Conservation (phyloP, 2,888 invertebrate genomes). For the Onchidella celtica region DNA sequence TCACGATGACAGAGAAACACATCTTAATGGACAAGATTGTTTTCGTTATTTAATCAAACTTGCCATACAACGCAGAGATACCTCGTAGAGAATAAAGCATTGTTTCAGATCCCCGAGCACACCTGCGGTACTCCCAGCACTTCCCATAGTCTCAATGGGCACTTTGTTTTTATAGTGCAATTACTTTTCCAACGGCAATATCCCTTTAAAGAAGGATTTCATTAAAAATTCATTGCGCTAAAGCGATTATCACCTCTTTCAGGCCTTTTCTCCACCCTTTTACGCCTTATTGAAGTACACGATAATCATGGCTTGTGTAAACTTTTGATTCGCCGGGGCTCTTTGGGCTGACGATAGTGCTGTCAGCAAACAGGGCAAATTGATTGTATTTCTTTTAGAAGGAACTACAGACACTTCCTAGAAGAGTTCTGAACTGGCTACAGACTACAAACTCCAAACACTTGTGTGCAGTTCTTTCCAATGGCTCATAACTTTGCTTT, state of each 20-base stretch:
- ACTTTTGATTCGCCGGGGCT: conserved; percentile 18
- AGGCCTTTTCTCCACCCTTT: conserved; percentile 30
- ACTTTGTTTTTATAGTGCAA: conserved; percentile 36
- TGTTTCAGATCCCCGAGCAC: conserved; percentile 14
- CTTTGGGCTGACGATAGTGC: conserved; percentile 15
- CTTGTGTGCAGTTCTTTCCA: conserved; percentile 7
- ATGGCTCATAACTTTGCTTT: not conserved
- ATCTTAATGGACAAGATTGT: conserved; percentile 9
- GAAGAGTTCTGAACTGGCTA: conserved; percentile 22
- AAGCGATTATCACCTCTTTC: conserved; percentile 43
- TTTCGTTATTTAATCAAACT: conserved; percentile 32
- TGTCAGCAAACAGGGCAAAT: conserved; percentile 26
- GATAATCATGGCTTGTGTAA: conserved; percentile 26
- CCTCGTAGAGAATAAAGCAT: not conserved
- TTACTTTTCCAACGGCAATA: conserved; percentile 33
- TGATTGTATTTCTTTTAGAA: conserved; percentile 23
- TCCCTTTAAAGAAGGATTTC: conserved; percentile 20
- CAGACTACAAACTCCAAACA: conserved; percentile 25
- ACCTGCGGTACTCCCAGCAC: too few relatives aligned
- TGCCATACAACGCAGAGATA: conserved; percentile 29
- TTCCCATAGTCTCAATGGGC: conserved; percentile 33
- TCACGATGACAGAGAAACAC: conserved; percentile 12
- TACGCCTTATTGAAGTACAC: conserved; percentile 23
- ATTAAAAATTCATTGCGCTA: conserved; percentile 44
- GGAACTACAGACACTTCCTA: conserved; percentile 16